Conservation (phyloP, 2,113 vertebrate genomes). For the Chrysemys picta region DNA sequence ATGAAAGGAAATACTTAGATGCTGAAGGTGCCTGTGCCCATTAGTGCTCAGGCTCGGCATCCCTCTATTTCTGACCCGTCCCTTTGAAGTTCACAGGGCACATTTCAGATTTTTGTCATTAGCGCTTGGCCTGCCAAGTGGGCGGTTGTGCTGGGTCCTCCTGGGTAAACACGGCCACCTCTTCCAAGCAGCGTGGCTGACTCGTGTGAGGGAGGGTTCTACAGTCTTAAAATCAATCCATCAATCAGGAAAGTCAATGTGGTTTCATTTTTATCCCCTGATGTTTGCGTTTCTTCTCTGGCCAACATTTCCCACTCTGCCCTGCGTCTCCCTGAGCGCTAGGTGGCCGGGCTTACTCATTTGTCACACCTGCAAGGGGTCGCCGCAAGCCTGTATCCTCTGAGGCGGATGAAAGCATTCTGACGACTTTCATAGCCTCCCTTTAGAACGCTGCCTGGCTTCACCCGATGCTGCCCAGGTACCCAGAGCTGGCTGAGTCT, state of each 20-base stretch:
- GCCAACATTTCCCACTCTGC: background rate
- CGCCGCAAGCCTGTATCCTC: rapidly evolving
- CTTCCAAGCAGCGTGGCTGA: background rate
- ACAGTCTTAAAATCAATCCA: background rate
- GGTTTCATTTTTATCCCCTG: background rate
- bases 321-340: rapidly evolving
- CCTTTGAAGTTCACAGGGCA: rapidly evolving
- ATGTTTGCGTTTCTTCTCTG: background rate
- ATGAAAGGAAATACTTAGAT: rapidly evolving
- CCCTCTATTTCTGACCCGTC: rapidly evolving
- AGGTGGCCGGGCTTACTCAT: rapidly evolving
- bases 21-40: rapidly evolving
- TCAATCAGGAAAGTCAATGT: rapidly evolving
- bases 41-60: background rate
- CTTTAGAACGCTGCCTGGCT: rapidly evolving
- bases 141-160: rapidly evolving
- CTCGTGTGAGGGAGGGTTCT: background rate
- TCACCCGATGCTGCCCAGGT: rapidly evolving
- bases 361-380: rapidly evolving
- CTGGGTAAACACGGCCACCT: background rate
- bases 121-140: background rate
- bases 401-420: rapidly evolving
- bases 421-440: rapidly evolving
- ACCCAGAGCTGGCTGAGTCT: background rate
- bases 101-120: background rate